Percentiles rank a stretch among this genome's conserved stretches.
phyloP scores from a whole-genome alignment of 2,888 invertebrate genomes.

The Meloe dianella region DNA sequence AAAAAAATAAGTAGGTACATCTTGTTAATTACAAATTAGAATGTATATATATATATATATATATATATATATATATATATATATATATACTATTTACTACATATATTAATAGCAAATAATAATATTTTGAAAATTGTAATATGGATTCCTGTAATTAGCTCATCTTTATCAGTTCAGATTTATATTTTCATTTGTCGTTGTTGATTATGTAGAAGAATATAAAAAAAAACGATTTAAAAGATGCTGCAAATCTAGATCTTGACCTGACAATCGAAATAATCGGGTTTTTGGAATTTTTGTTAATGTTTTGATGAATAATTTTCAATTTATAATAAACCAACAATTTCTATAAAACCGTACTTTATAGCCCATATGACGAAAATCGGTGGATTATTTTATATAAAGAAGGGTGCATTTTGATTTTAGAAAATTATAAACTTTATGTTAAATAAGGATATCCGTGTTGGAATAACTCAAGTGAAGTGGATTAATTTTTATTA shows the following conservation, averaged over 20 bases:
- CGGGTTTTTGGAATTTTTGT: neutral
- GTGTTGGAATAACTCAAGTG: conserved; percentile 8
- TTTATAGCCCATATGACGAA: neutral
- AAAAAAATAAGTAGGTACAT: conserved; percentile 1
- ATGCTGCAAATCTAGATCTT: neutral
- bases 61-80: too few species aligned
- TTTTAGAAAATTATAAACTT: neutral
- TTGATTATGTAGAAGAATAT: neutral
- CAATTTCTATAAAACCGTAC: neutral
- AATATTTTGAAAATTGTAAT: too few species aligned
- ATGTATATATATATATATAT: too few species aligned
- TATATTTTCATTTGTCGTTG: neutral
- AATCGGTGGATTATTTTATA: neutral
- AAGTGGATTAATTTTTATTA: conserved; percentile 10
- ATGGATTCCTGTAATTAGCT: too few species aligned
- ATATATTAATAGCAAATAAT: too few species aligned
- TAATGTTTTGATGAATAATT: neutral
- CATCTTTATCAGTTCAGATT: too few species aligned
- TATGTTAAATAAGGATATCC: conserved; percentile 12
- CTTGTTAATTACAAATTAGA: neutral
- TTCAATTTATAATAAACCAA: neutral
- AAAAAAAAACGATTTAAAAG: neutral
- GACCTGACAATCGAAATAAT: neutral
- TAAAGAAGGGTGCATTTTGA: neutral
- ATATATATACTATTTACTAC: too few species aligned